Evolutionary conservation across 2,888 invertebrate species (phyloP).

Genomic region (Pardosa pseudoannulata): DNA sequence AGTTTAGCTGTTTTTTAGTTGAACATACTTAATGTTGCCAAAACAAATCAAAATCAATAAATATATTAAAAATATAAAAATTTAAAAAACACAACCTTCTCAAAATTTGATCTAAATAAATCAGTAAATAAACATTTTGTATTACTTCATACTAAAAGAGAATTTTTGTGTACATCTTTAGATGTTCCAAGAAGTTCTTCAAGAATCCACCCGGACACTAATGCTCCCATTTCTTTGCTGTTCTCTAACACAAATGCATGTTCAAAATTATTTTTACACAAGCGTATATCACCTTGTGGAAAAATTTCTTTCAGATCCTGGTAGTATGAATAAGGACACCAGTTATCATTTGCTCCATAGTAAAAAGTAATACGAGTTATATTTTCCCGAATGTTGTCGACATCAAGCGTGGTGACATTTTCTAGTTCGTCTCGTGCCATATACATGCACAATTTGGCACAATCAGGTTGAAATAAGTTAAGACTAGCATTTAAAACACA

Average conservation of each 20-base stretch:
- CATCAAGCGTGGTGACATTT: slow-evolving; percentile 83
- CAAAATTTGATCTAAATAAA: too few species aligned
- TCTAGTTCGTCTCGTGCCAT: slow-evolving; percentile 89
- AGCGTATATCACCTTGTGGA: slow-evolving; percentile 82
- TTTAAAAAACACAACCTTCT: too few species aligned
- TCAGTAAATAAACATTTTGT: too few species aligned
- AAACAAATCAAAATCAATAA: too few species aligned
- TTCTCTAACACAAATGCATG: slow-evolving; percentile 88
- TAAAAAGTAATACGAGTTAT: slow-evolving; percentile 85
- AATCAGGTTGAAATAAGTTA: slow-evolving; percentile 76
- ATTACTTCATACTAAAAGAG: slow-evolving; percentile 54
- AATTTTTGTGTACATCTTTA: slow-evolving; percentile 68
- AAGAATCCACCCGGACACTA: slow-evolving; percentile 70
- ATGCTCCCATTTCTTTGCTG: slow-evolving; percentile 69
- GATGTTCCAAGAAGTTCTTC: slow-evolving; percentile 69
- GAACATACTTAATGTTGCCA: too few species aligned
- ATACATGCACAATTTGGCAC: slow-evolving; percentile 78
- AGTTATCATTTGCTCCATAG: slow-evolving; percentile 87
- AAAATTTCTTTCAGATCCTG: slow-evolving; percentile 82
- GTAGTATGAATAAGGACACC: slow-evolving; percentile 88
- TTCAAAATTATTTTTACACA: slow-evolving; percentile 82
- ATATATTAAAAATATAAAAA: too few species aligned
- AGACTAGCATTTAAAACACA: slow-evolving; percentile 76
- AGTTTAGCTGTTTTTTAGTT: too few species aligned
- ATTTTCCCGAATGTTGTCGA: slow-evolving; percentile 81